These are phyloP conservation scores for Lagopus leucura DNA, from an alignment of 2,113 vertebrate species.

Conservation along the genomic window DNA sequence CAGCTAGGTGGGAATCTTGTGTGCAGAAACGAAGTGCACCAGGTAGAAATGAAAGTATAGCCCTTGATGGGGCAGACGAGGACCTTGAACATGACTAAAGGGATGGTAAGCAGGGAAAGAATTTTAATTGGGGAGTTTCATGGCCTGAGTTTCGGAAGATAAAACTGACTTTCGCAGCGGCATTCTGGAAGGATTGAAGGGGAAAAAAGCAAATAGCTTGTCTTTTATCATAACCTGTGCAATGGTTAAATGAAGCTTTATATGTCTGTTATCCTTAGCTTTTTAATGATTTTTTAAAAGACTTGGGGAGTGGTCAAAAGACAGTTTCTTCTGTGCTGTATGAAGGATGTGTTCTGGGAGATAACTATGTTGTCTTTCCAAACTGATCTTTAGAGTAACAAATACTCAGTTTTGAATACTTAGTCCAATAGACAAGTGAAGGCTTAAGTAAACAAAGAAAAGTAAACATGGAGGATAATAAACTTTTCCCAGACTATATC, in stretches of 20 bases:
- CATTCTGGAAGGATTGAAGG: constrained; percentile 37
- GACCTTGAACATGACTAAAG: constrained; percentile 17
- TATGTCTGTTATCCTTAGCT: background rate
- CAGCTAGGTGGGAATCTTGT: constrained; percentile 10
- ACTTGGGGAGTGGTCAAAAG: background rate
- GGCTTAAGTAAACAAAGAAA: background rate
- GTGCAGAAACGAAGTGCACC: background rate
- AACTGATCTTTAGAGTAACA: background rate
- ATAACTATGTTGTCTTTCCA: background rate
- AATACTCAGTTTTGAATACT: background rate
- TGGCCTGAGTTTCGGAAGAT: constrained; percentile 48
- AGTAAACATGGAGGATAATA: background rate
- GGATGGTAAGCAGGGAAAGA: constrained; percentile 19
- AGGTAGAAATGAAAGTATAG: constrained; percentile 40
- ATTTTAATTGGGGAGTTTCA: constrained; percentile 59
- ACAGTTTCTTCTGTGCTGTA: background rate
- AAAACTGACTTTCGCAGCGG: constrained; percentile 50
- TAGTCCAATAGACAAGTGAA: background rate
- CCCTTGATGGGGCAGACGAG: constrained; percentile 23
- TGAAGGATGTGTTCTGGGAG: background rate
- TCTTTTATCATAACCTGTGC: constrained; percentile 45
- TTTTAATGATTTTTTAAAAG: constrained; percentile 37
- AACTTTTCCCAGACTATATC: background rate
- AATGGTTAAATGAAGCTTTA: constrained; percentile 23
- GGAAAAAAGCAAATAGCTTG: constrained; percentile 47